A percentile compares a stretch with the other conserved stretches of the same genome.
These are phyloP conservation scores for Xanthorhoe designata DNA, from an alignment of 2,888 invertebrate species.

Conservation along the genomic window DNA sequence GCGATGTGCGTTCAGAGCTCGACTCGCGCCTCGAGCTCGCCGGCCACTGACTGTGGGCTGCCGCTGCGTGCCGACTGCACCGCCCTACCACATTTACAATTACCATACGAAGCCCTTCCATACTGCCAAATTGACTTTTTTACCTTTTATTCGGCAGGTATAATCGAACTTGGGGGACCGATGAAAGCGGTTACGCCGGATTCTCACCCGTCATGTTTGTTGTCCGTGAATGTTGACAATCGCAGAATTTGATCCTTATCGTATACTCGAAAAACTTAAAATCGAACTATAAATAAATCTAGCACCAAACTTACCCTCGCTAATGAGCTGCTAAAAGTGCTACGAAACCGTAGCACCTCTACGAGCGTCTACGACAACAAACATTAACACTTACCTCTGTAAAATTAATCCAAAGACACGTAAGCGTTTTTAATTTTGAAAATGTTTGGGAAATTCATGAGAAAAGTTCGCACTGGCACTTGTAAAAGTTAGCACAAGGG, in stretches of 20 bases:
- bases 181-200: constrained; percentile 69
- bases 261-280: constrained; percentile 36
- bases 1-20: constrained; percentile 53
- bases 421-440: constrained; percentile 35
- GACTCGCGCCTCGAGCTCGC: constrained; percentile 50
- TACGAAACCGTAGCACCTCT: constrained; percentile 61
- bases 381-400: constrained; percentile 39
- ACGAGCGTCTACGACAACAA: constrained; percentile 44
- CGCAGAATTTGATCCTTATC: constrained; percentile 54
- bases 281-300: constrained; percentile 37
- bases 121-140: constrained; percentile 82
- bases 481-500: constrained; percentile 71
- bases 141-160: constrained; percentile 84
- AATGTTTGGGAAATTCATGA: constrained; percentile 55
- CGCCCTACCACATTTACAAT: constrained; percentile 83
- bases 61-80: constrained; percentile 67
- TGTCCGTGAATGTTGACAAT: constrained; percentile 53
- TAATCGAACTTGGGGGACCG: constrained; percentile 78
- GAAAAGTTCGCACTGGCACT: constrained; percentile 73
- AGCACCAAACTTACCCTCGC: constrained; percentile 33
- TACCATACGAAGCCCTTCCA: constrained; percentile 81
- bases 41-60: constrained; percentile 58
- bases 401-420: constrained; percentile 46
- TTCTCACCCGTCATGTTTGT: constrained; percentile 62
- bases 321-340: constrained; percentile 38